These are phyloP conservation scores for Drosophila punjabiensis DNA, from an alignment of 1,140 invertebrate genomes.

Conservation along the genomic window DNA sequence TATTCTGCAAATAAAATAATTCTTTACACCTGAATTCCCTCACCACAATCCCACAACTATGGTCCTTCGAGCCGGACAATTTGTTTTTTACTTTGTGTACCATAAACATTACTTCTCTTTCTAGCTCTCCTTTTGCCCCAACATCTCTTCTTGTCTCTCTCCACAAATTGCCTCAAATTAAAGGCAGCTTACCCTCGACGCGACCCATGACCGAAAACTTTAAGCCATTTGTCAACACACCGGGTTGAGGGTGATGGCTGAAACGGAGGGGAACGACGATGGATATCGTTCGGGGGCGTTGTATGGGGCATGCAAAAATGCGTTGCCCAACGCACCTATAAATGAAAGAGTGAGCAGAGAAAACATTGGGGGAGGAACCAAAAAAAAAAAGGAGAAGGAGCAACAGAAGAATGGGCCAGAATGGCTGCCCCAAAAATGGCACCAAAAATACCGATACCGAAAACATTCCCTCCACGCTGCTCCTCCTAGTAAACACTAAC, in stretches of 20 bases:
- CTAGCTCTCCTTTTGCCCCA: not conserved
- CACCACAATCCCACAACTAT: not conserved
- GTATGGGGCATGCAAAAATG: constrained; percentile 60
- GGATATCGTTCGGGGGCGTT: constrained; percentile 3
- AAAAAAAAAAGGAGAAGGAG: constrained; percentile 17
- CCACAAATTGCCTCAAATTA: constrained; percentile 52
- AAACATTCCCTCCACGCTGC: not conserved
- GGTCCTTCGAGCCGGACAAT: not conserved
- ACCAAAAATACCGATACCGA: constrained; percentile 56
- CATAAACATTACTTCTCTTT: constrained; percentile 14
- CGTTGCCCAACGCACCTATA: constrained; percentile 49
- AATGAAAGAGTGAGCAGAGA: constrained; percentile 19
- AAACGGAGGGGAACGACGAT: not conserved
- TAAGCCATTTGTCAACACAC: constrained; percentile 72
- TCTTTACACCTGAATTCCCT: not conserved
- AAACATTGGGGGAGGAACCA: not conserved
- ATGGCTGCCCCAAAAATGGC: constrained; percentile 54
- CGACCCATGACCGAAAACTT: constrained; percentile 53
- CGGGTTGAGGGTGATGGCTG: not conserved
- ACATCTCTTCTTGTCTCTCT: not conserved
- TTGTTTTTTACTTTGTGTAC: constrained; percentile 18
- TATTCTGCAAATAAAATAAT: not conserved
- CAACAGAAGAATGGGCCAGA: not conserved
- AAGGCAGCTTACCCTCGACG: constrained; percentile 38
- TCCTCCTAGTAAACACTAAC: constrained; percentile 29